Base-by-base conservation (phyloP, 1,140 invertebrate species). In the Drosophila ohnishii region DNA sequence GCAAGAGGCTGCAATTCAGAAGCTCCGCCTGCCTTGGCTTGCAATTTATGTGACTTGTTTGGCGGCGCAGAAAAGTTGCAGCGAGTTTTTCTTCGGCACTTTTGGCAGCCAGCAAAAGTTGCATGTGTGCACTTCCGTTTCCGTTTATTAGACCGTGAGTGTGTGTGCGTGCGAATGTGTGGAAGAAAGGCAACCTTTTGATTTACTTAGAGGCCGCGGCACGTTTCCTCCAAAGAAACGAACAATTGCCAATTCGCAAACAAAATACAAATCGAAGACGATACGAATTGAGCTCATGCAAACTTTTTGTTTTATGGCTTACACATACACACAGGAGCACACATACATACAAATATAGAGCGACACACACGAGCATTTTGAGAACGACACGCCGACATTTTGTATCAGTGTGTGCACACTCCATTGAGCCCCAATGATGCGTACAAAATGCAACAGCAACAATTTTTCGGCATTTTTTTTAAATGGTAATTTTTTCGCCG, bases 361-460 rank as follows among this genome's bases (percentile, higher is more conserved):
- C 32, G 35, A 58, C 37, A 61, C 34, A 63, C 63, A 58, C 22
- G 50, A 63, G 39, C 37, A 56, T 62, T 44, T 45, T 51, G 50
- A 22, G 58, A 57, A 59, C 55, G 56, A 73, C 69, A 80, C 72
- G 69, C 79, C 85, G 60, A 78, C 77, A 84, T 88, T 84, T 88
- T 88, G 82, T 90, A 90, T 90, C 86, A 90, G 86, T 90, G 73
- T 90, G 76, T 80, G 81, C 67, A 90, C 86, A 90, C 86, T 86
- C 86, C 81, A 90, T 90, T 90, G 82, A 82, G 79, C 77, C 72
- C 76, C 86, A 90, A 90, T 90, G 86, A 86, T 90, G 86, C 80
- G 85, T 80, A 81, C 86, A 86, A 90, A 90, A 90, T 90, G 81
- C 78, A 86, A 86, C 86, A 81, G 79, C 81, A 90, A 85, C 81